Evolutionary conservation across 2,113 vertebrate genomes (phyloP).

Genomic region (Cyanoliseus patagonus): DNA sequence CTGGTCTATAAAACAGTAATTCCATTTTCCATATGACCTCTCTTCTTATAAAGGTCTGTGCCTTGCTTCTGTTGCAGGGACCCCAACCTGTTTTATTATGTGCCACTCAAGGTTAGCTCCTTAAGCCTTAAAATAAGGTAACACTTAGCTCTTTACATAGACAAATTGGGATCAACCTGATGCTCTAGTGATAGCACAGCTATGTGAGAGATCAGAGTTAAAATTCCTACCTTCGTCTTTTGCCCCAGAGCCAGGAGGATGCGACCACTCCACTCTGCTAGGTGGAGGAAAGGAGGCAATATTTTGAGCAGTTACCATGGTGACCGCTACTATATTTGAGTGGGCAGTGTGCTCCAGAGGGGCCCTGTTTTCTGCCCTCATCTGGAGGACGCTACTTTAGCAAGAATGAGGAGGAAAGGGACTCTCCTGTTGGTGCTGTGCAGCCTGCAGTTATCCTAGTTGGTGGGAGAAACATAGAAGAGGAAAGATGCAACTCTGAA

Average conservation of each 20-base stretch:
- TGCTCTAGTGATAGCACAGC: neutral
- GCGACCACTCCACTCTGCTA: constrained; percentile 54
- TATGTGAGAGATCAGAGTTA: constrained; percentile 37
- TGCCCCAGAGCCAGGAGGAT: constrained; percentile 59
- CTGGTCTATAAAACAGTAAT: neutral
- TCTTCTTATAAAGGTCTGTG: neutral
- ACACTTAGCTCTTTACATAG: neutral
- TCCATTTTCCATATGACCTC: neutral
- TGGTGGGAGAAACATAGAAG: constrained; percentile 45
- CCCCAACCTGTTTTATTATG: neutral
- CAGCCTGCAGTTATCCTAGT: constrained; percentile 44
- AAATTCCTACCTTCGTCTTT: constrained; percentile 58
- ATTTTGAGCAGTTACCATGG: constrained; percentile 55
- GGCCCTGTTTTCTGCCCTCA: constrained; percentile 44
- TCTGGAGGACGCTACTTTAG: constrained; percentile 47
- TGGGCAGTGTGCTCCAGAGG: constrained; percentile 57
- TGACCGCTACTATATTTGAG: constrained; percentile 53
- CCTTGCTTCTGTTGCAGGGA: neutral
- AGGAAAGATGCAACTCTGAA: constrained; percentile 49
- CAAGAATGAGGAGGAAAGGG: constrained; percentile 49
- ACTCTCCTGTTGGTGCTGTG: constrained; percentile 49
- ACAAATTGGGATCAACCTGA: neutral
- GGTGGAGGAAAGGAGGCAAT: constrained; percentile 63
- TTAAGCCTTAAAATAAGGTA: neutral
- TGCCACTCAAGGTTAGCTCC: neutral